phyloP scores from a whole-genome alignment of 2,888 invertebrate species.

The Ramazzottius varieornatus region DNA sequence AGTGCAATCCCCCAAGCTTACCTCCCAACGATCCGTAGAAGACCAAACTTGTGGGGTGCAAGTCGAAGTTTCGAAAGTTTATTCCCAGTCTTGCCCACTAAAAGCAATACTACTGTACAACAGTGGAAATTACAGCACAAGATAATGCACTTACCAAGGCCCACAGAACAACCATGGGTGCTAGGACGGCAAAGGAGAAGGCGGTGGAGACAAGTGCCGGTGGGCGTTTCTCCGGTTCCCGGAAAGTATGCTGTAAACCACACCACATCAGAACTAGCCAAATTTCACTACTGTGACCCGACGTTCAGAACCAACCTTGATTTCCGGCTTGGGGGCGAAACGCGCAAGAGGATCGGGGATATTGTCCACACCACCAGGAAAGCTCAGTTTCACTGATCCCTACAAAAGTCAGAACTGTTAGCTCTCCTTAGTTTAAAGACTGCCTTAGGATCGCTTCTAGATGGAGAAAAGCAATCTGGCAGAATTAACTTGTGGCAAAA shows the following conservation, averaged over 20 bases:
- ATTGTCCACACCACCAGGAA: conserved; percentile 25
- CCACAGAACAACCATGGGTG: conserved; percentile 48
- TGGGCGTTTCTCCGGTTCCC: conserved; percentile 68
- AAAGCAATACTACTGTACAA: conserved; percentile 12
- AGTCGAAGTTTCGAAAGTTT: conserved; percentile 54
- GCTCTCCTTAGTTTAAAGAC: background rate
- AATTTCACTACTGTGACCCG: too few species aligned
- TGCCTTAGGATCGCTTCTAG: background rate
- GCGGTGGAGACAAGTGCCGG: conserved; percentile 58
- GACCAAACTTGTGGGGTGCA: conserved; percentile 47
- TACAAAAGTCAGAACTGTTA: conserved; percentile 10
- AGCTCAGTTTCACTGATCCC: conserved; percentile 42
- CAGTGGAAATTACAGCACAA: conserved; percentile 2
- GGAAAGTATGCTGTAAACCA: conserved; percentile 47
- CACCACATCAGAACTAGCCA: background rate
- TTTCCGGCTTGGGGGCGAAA: conserved; percentile 29
- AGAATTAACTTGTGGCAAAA: background rate
- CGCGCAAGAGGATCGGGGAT: background rate
- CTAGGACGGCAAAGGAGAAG: conserved; percentile 54
- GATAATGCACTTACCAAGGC: conserved; percentile 38
- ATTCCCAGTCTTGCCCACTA: conserved; percentile 60
- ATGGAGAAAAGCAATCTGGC: background rate
- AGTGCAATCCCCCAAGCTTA: too few species aligned
- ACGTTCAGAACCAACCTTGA: too few species aligned
- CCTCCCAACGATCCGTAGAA: conserved; percentile 73